Base-by-base conservation (phyloP, 2,888 invertebrate genomes). In the Parnassius apollo region DNA sequence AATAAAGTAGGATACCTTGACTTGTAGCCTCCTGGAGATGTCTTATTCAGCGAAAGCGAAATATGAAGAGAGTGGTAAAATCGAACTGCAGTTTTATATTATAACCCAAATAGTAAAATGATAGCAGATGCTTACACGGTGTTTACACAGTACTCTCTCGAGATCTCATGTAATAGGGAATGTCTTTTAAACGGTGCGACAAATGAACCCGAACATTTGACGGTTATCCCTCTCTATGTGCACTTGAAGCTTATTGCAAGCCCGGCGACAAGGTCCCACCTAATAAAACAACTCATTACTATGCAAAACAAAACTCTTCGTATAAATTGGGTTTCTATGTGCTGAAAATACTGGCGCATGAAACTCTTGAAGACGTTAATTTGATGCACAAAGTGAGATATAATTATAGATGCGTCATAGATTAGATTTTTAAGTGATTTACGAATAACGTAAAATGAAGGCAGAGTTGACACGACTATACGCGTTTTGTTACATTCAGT, bases 281-380 rank as follows among this genome's bases (percentile, higher is more conserved):
- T 75, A 67, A 68, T 71, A 67, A 70, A 77, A 74, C 72, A 74
- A 76, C 74, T 75, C 76, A 81, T 84, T 84, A 82, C 77, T 83
- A 84, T 85, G 81, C 81, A 82, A 83, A 85, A 84, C 78, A 83
- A 82, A 81, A 85, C 78, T 78, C 78, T 73, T 77, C 78, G 50
- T 56, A 80, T 80, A 82, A 82, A 82, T 82, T 80, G 78, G 75
- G 76, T 77, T 35, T 81, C 81, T 80, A 79, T 42, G 42, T 48
- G 51, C 18, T 45, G 57, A 46, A 25, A 46, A 35, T 35, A 35
- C 35, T 35, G 35, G 35, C 35, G 35, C 4, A 35, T 42, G 12
- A 56, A 51, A 59, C 51, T 51, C 42, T 51, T 7, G 50, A 7
- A 46, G 42, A 42, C 45, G 18, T 54, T 51, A 59, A 54, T 55